Conservation (phyloP, 2,113 vertebrate genomes). For the Pogona vitticeps region DNA sequence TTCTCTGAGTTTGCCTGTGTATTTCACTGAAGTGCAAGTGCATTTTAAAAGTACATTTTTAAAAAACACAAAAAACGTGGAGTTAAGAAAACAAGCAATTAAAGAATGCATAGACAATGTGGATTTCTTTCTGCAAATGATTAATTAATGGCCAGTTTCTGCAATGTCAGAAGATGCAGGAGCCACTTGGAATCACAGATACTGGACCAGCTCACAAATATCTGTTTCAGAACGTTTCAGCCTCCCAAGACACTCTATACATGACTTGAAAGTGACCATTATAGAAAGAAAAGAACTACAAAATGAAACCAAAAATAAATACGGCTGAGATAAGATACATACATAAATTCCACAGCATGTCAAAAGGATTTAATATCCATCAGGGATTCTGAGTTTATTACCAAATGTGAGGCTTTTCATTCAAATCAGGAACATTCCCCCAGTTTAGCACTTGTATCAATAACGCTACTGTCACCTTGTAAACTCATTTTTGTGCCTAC, state of each 20-base stretch:
- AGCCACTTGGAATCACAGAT: background rate
- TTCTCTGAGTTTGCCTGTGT: background rate
- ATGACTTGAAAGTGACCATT: background rate
- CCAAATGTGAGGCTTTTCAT: too few species aligned
- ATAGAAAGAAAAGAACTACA: background rate
- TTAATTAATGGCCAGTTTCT: background rate
- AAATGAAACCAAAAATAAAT: too few species aligned
- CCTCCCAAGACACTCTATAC: background rate
- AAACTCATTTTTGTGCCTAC: too few species aligned
- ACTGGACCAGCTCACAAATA: background rate
- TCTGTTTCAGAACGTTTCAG: background rate
- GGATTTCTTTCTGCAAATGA: background rate
- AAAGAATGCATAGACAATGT: background rate
- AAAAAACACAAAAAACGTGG: background rate
- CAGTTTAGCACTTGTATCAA: too few species aligned
- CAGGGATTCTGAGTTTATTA: too few species aligned
- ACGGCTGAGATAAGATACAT: too few species aligned
- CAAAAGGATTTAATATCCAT: too few species aligned
- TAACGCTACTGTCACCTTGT: too few species aligned
- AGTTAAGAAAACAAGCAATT: background rate
- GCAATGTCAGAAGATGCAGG: background rate
- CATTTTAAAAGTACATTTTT: background rate
- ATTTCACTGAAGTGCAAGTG: background rate
- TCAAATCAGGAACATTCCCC: too few species aligned
- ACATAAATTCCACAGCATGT: too few species aligned